A percentile compares a stretch with the other conserved stretches of the same genome.
phyloP scores from a whole-genome alignment of 2,113 vertebrate genomes.

The Rhinopomastus cyanomelas region DNA sequence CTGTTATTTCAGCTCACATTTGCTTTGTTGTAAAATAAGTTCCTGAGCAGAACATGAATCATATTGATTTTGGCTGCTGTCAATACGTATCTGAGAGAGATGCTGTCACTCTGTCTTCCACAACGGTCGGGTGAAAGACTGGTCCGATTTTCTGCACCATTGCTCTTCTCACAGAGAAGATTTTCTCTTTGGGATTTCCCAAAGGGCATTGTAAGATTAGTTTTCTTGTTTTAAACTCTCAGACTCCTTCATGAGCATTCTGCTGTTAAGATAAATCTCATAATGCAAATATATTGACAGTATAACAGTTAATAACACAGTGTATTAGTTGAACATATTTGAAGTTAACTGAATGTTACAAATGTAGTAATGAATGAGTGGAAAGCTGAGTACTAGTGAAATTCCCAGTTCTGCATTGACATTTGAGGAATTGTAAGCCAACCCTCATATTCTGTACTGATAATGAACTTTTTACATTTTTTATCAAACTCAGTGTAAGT shows the following conservation, averaged over 20 bases:
- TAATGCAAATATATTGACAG: background rate
- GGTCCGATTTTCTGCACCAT: slow-evolving; percentile 17
- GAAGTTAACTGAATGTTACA: background rate
- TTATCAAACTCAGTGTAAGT: background rate
- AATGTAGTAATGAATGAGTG: background rate
- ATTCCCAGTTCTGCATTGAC: background rate
- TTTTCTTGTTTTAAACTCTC: slow-evolving; percentile 9
- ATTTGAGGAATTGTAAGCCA: background rate
- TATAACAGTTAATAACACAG: slow-evolving; percentile 18
- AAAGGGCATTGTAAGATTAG: slow-evolving; percentile 7
- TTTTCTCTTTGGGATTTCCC: slow-evolving; percentile 23
- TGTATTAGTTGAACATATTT: slow-evolving; percentile 5
- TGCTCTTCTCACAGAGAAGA: background rate
- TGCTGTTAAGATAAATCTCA: slow-evolving; percentile 50
- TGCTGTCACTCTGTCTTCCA: background rate
- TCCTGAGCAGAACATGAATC: background rate
- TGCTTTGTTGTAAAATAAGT: background rate
- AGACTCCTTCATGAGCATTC: slow-evolving; percentile 19
- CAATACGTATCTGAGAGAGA: background rate
- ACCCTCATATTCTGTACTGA: background rate
- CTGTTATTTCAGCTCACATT: background rate
- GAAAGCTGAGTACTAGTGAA: background rate
- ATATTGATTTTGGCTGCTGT: background rate
- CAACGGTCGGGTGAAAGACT: background rate
- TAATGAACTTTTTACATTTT: background rate